phyloP scores from a whole-genome alignment of 1,140 invertebrate species.

The Zaprionus lachaisei region DNA sequence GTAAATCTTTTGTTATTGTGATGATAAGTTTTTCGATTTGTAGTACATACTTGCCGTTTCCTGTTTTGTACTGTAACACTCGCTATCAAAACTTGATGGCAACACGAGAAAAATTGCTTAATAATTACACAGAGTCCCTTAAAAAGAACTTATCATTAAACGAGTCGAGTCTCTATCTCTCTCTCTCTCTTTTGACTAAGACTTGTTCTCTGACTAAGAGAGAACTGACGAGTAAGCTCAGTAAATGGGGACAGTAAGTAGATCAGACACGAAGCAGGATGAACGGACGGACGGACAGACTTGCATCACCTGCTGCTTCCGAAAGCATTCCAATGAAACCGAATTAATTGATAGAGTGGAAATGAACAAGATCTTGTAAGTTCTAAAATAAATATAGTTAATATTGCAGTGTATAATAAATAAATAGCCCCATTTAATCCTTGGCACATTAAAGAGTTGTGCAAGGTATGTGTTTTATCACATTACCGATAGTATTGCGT shows the following conservation, averaged over 20 bases:
- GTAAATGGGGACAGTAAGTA: conserved; percentile 66
- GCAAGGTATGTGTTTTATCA: neutral
- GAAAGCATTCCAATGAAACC: conserved; percentile 64
- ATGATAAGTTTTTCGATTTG: neutral
- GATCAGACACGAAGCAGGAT: conserved; percentile 15
- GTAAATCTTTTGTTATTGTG: conserved; percentile 7
- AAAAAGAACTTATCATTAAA: conserved; percentile 33
- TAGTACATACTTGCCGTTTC: conserved; percentile 15
- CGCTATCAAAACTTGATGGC: conserved; percentile 18
- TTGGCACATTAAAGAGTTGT: neutral
- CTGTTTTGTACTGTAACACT: conserved; percentile 22
- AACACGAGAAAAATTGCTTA: conserved; percentile 26
- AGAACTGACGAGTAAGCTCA: conserved; percentile 45
- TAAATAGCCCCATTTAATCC: neutral
- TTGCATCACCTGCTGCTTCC: conserved; percentile 61
- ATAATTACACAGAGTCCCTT: conserved; percentile 31
- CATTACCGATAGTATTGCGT: neutral
- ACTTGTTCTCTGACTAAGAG: neutral
- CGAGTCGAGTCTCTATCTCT: neutral
- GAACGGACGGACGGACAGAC: conserved; percentile 4
- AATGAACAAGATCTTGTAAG: conserved; percentile 9
- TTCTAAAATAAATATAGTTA: neutral
- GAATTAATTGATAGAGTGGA: conserved; percentile 32
- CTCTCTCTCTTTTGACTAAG: too few relatives aligned
- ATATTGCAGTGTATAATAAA: neutral